These are phyloP conservation scores for Synchiropus splendidus DNA, from an alignment of 2,113 vertebrate species.

Conservation along the genomic window DNA sequence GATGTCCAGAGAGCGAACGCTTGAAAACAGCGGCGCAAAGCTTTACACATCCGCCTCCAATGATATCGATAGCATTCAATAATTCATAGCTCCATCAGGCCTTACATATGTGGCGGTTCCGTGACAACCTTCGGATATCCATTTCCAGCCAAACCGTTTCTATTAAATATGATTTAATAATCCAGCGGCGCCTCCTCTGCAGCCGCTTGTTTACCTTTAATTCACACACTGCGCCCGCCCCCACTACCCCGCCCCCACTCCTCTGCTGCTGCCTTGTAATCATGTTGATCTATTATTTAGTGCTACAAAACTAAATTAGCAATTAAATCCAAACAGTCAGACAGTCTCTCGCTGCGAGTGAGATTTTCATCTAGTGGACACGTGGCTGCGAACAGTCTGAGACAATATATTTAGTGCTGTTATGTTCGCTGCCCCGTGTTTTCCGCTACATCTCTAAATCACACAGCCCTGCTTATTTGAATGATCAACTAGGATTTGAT, in stretches of 20 bases:
- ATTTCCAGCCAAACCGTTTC: no score
- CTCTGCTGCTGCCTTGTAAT: slow-evolving; percentile 1
- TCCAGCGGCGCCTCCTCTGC: no score
- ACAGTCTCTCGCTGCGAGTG: slow-evolving; percentile 79
- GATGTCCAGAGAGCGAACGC: no score
- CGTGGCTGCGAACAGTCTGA: slow-evolving; percentile 57
- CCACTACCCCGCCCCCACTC: no score
- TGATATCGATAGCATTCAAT: no score
- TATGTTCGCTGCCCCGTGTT: slow-evolving; percentile 13
- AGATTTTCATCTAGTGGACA: slow-evolving; percentile 79
- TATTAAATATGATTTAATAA: no score
- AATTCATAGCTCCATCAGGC: no score
- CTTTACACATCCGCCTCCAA: background rate
- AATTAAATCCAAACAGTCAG: slow-evolving; percentile 78
- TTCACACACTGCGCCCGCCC: no score
- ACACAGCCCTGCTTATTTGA: slow-evolving; percentile 71
- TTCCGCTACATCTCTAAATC: slow-evolving; percentile 54
- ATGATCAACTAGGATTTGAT: slow-evolving; percentile 99
- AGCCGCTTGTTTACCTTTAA: no score
- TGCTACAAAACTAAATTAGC: slow-evolving; percentile 81
- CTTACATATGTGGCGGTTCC: no score
- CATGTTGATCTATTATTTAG: slow-evolving; percentile 74
- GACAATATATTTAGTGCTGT: slow-evolving; percentile 13
- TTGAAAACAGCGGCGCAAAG: background rate
- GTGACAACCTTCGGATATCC: no score